Evolutionary conservation across 2,797 vertebrate species (phyloP).

Genomic region (Hydrolagus colliei): DNA sequence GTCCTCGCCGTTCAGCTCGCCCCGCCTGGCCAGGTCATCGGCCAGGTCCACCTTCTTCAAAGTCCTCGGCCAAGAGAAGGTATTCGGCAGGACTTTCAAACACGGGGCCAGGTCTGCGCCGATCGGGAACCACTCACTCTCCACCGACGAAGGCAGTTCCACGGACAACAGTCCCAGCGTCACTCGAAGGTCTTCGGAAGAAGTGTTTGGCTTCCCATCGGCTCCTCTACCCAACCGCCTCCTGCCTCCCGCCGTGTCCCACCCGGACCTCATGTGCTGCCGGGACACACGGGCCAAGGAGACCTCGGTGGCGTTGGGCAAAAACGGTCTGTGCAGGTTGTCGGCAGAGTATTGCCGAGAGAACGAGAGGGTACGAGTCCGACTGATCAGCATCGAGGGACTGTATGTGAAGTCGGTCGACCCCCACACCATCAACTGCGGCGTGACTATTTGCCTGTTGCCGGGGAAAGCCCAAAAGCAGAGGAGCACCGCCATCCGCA

Average conservation of each 20-base stretch:
- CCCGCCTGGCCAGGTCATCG: slow-evolving; percentile 58
- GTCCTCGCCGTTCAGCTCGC: slow-evolving; percentile 71
- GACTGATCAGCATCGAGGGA: slow-evolving; percentile 75
- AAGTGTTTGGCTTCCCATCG: slow-evolving; percentile 43
- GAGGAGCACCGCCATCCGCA: slow-evolving; percentile 72
- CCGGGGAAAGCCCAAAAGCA: slow-evolving; percentile 73
- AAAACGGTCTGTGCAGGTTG: slow-evolving; percentile 64
- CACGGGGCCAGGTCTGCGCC: slow-evolving; percentile 46
- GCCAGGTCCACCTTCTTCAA: slow-evolving; percentile 60
- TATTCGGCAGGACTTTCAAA: slow-evolving; percentile 59
- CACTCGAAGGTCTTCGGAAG: slow-evolving; percentile 66
- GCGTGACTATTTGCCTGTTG: slow-evolving; percentile 67
- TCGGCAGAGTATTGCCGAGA: slow-evolving; percentile 68
- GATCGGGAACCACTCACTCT: slow-evolving; percentile 73
- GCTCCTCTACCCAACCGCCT: slow-evolving; percentile 45
- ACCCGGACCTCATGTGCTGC: slow-evolving; percentile 58
- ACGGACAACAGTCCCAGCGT: slow-evolving; percentile 79
- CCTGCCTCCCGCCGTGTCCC: slow-evolving; percentile 63
- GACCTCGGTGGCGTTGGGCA: slow-evolving; percentile 54
- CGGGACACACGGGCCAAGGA: slow-evolving; percentile 62
- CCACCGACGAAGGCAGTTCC: slow-evolving; percentile 81
- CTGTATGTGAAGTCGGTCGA: slow-evolving; percentile 61
- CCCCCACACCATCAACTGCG: slow-evolving; percentile 71
- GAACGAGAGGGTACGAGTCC: slow-evolving; percentile 68
- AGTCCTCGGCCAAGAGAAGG: slow-evolving; percentile 66